A percentile compares a stretch with the other conserved stretches of the same genome.
Evolutionary conservation across 2,888 invertebrate genomes (phyloP).

Genomic region (Cantharis lateralis): DNA sequence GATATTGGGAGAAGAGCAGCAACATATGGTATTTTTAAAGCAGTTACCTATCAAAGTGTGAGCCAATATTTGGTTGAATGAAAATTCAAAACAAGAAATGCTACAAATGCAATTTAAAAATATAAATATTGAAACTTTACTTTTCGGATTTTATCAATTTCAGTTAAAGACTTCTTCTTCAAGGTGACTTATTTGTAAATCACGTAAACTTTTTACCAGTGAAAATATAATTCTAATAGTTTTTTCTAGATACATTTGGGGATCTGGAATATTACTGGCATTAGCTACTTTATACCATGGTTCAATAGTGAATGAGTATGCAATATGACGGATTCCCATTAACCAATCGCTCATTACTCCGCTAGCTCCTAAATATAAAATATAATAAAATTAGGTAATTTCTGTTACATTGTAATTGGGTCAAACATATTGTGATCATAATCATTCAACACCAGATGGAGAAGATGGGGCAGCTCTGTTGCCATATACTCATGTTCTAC

Average conservation of each 20-base stretch:
- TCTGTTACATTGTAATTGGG: no score
- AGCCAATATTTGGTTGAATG: no score
- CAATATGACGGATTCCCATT: not conserved
- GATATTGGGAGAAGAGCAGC: no score
- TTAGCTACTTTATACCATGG: not conserved
- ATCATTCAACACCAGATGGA: no score
- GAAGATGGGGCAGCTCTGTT: no score
- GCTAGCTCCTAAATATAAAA: not conserved
- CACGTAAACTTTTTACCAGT: not conserved
- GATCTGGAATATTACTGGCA: not conserved
- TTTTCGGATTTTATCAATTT: not conserved
- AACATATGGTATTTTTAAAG: no score
- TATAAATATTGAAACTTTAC: not conserved
- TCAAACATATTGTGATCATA: no score
- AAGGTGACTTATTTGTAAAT: not conserved
- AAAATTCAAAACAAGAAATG: no score
- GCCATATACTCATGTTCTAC: no score
- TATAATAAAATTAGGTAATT: not conserved
- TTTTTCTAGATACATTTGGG: not conserved
- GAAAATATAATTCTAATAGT: not conserved
- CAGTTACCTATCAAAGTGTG: no score
- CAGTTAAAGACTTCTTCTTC: not conserved
- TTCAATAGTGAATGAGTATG: not conserved
- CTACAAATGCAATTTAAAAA: not conserved
- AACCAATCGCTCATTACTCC: constrained; percentile 1